Percentiles rank a stretch among this genome's conserved stretches.
Evolutionary conservation across 2,113 vertebrate species (phyloP).

Genomic region (Charadrius vociferus): DNA sequence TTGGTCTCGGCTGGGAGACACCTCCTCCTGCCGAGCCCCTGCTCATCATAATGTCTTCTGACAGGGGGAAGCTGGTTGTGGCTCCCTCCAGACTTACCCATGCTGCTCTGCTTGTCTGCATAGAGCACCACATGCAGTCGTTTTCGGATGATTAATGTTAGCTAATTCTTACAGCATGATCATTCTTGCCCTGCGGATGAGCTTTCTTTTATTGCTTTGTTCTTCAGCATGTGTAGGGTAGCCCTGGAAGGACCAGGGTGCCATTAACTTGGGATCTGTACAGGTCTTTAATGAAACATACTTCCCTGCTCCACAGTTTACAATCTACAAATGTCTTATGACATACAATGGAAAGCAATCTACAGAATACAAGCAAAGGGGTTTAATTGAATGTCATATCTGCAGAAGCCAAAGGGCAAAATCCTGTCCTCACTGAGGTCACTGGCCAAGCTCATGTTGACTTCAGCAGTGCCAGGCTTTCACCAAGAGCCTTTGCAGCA

Average conservation of each 20-base stretch:
- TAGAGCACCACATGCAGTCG: not conserved
- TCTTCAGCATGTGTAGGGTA: not conserved
- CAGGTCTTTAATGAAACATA: not conserved
- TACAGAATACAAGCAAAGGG: not conserved
- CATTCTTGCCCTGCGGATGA: not conserved
- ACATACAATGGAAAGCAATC: not conserved
- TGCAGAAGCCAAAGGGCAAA: conserved; percentile 14
- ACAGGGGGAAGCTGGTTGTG: not conserved
- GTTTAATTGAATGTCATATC: conserved; percentile 4
- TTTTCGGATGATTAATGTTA: not conserved
- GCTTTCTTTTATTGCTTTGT: not conserved
- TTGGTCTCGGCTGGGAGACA: rapidly evolving
- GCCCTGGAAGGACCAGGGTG: not conserved
- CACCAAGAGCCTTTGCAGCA: not conserved
- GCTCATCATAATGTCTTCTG: not conserved
- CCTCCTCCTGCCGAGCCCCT: not conserved
- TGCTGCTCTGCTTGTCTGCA: not conserved
- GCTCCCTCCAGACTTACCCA: not conserved
- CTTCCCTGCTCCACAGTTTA: not conserved
- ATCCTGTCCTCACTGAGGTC: not conserved
- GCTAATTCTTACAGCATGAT: not conserved
- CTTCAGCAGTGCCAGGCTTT: not conserved
- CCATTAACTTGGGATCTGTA: not conserved
- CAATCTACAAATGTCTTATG: not conserved
- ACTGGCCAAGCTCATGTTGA: not conserved